Evolutionary conservation across 2,888 invertebrate genomes (phyloP), one percentile per base, ranked within the genome.

Genomic region (Nycteola revayana): DNA sequence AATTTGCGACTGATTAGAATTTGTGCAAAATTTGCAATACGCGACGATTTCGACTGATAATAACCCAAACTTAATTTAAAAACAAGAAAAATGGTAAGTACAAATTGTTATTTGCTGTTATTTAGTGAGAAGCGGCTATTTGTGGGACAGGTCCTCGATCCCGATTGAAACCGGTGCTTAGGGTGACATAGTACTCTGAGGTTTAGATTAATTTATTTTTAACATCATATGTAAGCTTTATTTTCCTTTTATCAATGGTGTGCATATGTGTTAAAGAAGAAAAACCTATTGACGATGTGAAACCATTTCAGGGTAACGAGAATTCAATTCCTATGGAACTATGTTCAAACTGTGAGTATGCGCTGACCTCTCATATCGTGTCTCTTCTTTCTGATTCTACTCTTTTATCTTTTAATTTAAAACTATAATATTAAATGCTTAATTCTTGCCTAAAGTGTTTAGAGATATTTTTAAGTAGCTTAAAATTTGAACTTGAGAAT

Each of bases 241-340:
- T 3, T 21, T 2, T 2, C 14, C 14, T 14, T 14, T 14, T 3
- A 14, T 14, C 2, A 14, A 14, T 14, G 7, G n/a, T n/a, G n/a
- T n/a, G n/a, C n/a, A n/a, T n/a, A n/a, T n/a, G n/a, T n/a, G n/a
- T n/a, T n/a, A n/a, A n/a, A n/a, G n/a, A n/a, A n/a, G n/a, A n/a
- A n/a, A n/a, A n/a, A n/a, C n/a, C n/a, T n/a, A n/a, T n/a, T n/a
- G 26, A 14, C 7, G 28, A 29, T 36, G 10, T 36, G n/a, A 45
- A 49, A 28, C 36, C 39, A 75, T 91, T 92, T 34, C 91, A 97
- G 98, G 98, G 98, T 89, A 98, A 98, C 90, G 98, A 98, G 91
- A 95, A 94, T 78, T 97, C 97, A 64, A 93, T 98, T 79, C 97
- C 97, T 64, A 96, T 98, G 96, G 98, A 98, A 92, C 94, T 98